Percentiles rank a stretch among this genome's conserved stretches.
Evolutionary conservation across 2,113 vertebrate species (phyloP).

Genomic region (Aegotheles bennettii): DNA sequence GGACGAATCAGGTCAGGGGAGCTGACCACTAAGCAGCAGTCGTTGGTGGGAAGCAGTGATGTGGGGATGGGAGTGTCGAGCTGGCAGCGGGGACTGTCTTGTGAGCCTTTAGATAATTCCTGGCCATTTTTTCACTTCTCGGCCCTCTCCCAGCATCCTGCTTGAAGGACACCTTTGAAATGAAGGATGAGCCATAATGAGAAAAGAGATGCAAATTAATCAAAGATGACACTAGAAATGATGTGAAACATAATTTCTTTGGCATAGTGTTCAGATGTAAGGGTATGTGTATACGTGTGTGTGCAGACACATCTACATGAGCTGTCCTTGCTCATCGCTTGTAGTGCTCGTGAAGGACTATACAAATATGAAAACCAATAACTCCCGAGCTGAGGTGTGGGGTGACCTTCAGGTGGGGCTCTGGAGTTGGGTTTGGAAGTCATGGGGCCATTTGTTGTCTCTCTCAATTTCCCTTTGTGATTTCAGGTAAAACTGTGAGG

Average conservation of each 20-base stretch:
- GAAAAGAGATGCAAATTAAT: conserved; percentile 51
- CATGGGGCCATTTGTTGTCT: rapidly evolving
- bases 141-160: background rate
- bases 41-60: rapidly evolving
- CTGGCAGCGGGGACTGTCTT: background rate
- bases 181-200: conserved; percentile 50
- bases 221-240: conserved; percentile 53
- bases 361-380: background rate
- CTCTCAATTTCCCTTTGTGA: background rate
- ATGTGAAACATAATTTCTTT: conserved; percentile 19
- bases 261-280: background rate
- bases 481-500: background rate
- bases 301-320: rapidly evolving
- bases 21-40: background rate
- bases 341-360: background rate
- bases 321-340: background rate
- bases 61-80: background rate
- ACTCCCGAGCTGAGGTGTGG: background rate
- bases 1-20: background rate
- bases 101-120: background rate
- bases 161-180: conserved; percentile 61
- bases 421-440: background rate
- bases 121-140: background rate
- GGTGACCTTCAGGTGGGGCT: background rate
- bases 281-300: too few species aligned